These are phyloP conservation scores for Dromiciops gliroides DNA, from an alignment of 2,113 vertebrate genomes.

Conservation along the genomic window DNA sequence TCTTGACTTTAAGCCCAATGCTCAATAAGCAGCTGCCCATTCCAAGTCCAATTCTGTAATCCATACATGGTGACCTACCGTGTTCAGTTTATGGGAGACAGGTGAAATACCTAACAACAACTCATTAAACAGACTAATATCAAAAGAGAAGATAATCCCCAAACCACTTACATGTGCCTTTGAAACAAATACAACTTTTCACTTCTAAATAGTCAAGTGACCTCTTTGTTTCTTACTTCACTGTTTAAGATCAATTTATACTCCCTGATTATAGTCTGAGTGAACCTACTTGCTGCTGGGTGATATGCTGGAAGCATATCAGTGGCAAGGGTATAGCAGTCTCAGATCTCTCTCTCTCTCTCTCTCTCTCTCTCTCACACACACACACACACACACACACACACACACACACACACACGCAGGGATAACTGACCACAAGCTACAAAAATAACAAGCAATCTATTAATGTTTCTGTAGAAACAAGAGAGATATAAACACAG, in stretches of 20 bases:
- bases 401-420: background rate
- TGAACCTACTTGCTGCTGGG: background rate
- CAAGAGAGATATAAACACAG: background rate
- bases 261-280: background rate
- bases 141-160: background rate
- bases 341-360: background rate
- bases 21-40: background rate
- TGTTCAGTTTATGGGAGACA: background rate
- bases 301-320: background rate
- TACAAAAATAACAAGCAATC: background rate
- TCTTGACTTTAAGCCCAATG: background rate
- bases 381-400: too few species aligned
- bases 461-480: background rate
- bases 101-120: background rate
- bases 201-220: background rate
- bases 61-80: fast-evolving
- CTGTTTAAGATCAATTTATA: background rate
- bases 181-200: background rate
- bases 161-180: background rate
- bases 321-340: background rate
- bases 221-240: background rate
- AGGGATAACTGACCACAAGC: too few species aligned
- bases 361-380: too few species aligned
- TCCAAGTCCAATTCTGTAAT: background rate
- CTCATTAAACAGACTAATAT: background rate